phyloP scores from a whole-genome alignment of 2,888 invertebrate species.

The Rhaphigaster nebulosa region DNA sequence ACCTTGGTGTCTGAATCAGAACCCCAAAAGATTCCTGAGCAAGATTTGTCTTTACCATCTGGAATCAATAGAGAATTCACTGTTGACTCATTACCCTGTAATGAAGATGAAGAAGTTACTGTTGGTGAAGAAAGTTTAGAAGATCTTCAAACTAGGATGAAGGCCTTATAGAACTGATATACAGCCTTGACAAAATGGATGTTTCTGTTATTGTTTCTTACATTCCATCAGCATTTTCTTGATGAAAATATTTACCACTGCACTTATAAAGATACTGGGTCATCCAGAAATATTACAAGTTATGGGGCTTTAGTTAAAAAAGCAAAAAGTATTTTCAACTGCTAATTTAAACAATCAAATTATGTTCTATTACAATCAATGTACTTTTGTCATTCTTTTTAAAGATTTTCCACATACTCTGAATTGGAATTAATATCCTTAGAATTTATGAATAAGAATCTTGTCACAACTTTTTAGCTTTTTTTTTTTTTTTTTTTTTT shows the following conservation, averaged over 20 bases:
- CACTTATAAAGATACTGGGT: background rate
- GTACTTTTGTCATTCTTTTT: background rate
- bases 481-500: too few species aligned
- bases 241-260: background rate
- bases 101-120: slow-evolving; percentile 2
- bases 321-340: too few species aligned
- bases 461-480: too few species aligned
- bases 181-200: background rate
- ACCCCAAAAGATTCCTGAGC: background rate
- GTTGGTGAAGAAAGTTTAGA: slow-evolving; percentile 22
- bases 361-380: too few species aligned
- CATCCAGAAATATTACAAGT: too few species aligned
- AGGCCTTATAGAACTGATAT: background rate
- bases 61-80: slow-evolving; percentile 16
- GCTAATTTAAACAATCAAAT: too few species aligned
- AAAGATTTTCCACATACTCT: too few species aligned
- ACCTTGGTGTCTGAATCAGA: background rate
- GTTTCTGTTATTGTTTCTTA: background rate
- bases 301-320: too few species aligned
- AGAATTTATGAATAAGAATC: too few species aligned
- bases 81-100: background rate
- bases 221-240: background rate
- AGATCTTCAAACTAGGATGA: slow-evolving; percentile 16
- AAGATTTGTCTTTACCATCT: background rate
- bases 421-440: too few species aligned